Conservation (phyloP, 1,140 invertebrate genomes). For the Pogonognathellus flavescens region DNA sequence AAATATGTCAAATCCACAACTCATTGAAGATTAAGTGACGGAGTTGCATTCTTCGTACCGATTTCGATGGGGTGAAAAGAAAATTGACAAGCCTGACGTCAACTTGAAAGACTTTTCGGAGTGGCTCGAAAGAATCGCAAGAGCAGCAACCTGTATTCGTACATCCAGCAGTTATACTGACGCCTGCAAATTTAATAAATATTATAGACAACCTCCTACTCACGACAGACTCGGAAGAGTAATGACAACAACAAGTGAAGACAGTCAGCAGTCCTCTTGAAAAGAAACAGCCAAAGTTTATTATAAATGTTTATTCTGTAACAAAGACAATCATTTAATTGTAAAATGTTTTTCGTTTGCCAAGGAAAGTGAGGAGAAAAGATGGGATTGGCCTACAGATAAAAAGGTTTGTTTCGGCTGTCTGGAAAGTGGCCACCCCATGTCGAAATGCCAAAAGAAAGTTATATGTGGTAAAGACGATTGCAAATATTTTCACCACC, state of each 20-base stretch:
- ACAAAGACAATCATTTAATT: neutral
- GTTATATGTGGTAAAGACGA: neutral
- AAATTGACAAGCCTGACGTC: neutral
- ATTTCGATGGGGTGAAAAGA: neutral
- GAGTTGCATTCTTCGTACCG: neutral
- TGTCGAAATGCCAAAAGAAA: neutral
- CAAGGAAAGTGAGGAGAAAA: neutral
- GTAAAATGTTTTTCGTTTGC: neutral
- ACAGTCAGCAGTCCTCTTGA: neutral
- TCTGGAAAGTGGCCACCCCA: neutral
- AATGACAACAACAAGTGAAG: neutral
- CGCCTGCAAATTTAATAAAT: neutral
- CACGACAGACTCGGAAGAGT: neutral
- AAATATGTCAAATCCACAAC: conserved; percentile 24
- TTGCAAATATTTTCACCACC: neutral
- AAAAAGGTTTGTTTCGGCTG: conserved; percentile 27
- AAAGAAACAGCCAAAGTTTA: neutral
- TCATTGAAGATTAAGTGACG: conserved; percentile 1
- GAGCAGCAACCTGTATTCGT: neutral
- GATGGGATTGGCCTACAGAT: neutral
- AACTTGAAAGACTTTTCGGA: neutral
- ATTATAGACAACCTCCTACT: neutral
- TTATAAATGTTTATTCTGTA: neutral
- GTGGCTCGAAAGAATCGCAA: neutral
- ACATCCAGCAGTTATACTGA: neutral